Conservation (phyloP, 2,888 invertebrate genomes). For the Lissocephala sabroskyi region DNA sequence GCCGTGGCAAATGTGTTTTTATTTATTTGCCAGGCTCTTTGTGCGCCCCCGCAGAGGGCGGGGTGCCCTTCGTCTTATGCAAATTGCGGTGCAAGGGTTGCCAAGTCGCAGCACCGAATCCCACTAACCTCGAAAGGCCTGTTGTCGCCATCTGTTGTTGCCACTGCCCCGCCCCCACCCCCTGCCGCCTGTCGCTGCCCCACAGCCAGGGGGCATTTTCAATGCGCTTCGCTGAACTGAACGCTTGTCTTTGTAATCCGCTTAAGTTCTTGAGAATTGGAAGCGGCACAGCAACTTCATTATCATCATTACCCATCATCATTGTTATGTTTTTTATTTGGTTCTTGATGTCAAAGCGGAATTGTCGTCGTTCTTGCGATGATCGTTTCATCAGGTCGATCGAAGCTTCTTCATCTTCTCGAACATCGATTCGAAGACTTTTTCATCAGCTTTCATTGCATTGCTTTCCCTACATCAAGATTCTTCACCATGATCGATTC, state of each 20-base stretch:
- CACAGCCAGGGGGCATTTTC: too few relatives aligned
- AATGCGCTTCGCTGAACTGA: slow-evolving; percentile 36
- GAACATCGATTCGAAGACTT: too few relatives aligned
- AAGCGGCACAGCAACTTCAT: slow-evolving; percentile 51
- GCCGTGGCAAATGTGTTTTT: neutral
- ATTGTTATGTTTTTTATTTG: slow-evolving; percentile 11
- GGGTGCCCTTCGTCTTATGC: slow-evolving; percentile 58
- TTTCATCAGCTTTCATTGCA: slow-evolving; percentile 20
- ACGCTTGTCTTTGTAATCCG: slow-evolving; percentile 57
- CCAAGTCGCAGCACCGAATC: slow-evolving; percentile 4
- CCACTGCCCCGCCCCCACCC: too few relatives aligned
- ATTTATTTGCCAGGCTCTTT: neutral
- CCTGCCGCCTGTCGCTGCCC: too few relatives aligned
- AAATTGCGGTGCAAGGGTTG: slow-evolving; percentile 25
- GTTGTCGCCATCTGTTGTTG: slow-evolving; percentile 6
- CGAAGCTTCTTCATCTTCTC: slow-evolving; percentile 11
- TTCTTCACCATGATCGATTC: too few relatives aligned
- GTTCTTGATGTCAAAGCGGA: too few relatives aligned
- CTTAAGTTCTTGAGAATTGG: slow-evolving; percentile 58
- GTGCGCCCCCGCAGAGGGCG: neutral
- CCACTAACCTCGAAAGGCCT: slow-evolving; percentile 55
- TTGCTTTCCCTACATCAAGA: too few relatives aligned
- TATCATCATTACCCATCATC: slow-evolving; percentile 32
- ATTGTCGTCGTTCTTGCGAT: too few relatives aligned
- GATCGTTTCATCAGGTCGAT: slow-evolving; percentile 16